phyloP scores from a whole-genome alignment of 2,113 vertebrate species.

The Dasyprocta punctata region DNA sequence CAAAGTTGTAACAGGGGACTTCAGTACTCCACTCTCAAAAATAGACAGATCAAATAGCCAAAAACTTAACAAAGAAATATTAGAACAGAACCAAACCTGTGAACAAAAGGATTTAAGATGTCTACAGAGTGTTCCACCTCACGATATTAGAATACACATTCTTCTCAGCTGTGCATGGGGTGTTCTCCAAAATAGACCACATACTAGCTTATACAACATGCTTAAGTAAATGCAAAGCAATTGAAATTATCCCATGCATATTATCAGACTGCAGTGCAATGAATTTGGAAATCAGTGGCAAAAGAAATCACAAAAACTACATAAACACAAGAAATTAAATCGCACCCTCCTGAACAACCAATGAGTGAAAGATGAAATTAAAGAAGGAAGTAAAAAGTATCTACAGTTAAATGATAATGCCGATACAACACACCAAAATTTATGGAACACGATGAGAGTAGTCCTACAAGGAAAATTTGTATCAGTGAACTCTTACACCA shows the following conservation, averaged over 20 bases:
- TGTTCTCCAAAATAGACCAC: background rate
- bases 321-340: background rate
- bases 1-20: background rate
- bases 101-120: background rate
- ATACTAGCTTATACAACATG: too few species aligned
- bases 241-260: background rate
- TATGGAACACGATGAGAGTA: background rate
- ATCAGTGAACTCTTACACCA: background rate
- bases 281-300: background rate
- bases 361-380: background rate
- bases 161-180: background rate
- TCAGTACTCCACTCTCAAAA: background rate
- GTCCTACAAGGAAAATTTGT: background rate
- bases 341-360: background rate
- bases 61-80: background rate
- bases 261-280: background rate
- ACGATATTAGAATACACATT: background rate
- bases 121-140: background rate
- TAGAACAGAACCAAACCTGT: background rate
- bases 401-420: background rate
- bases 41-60: background rate
- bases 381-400: background rate
- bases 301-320: background rate
- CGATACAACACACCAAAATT: background rate
- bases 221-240: background rate